Conservation (phyloP, 2,113 vertebrate species). For the Onychostruthus taczanowskii region DNA sequence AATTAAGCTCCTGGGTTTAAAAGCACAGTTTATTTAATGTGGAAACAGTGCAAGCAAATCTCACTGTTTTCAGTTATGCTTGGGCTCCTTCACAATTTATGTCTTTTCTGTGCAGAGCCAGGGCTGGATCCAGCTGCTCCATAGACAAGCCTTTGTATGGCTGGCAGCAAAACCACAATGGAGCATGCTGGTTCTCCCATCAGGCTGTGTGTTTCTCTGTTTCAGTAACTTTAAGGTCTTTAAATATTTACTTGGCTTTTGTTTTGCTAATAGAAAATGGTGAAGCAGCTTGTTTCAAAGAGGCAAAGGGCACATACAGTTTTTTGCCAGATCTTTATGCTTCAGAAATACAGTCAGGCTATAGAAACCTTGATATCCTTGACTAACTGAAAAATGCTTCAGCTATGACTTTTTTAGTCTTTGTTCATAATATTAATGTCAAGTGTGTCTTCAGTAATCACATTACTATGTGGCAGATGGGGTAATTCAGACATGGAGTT, state of each 20-base stretch:
- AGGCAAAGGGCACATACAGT: not conserved
- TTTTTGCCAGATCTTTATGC: not conserved
- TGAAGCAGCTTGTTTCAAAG: not conserved
- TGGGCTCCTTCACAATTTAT: not conserved
- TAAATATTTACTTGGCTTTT: conserved; percentile 12
- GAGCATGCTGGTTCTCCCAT: accelerated
- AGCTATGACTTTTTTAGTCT: not conserved
- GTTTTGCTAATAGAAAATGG: not conserved
- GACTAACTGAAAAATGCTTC: not conserved
- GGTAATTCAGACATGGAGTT: not conserved
- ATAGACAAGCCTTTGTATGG: not conserved
- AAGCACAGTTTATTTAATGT: not conserved
- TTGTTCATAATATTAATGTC: not conserved
- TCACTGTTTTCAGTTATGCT: not conserved
- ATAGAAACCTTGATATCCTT: not conserved
- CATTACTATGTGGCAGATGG: not conserved
- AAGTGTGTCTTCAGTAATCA: not conserved
- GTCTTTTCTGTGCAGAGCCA: not conserved
- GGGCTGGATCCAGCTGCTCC: not conserved
- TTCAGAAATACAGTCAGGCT: not conserved
- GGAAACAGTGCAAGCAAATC: not conserved
- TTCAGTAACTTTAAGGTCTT: not conserved
- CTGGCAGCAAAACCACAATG: not conserved
- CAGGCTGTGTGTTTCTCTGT: not conserved
- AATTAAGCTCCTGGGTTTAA: not conserved